These are phyloP conservation scores for Cynopterus sphinx DNA, from an alignment of 2,797 vertebrate genomes.

Conservation along the genomic window DNA sequence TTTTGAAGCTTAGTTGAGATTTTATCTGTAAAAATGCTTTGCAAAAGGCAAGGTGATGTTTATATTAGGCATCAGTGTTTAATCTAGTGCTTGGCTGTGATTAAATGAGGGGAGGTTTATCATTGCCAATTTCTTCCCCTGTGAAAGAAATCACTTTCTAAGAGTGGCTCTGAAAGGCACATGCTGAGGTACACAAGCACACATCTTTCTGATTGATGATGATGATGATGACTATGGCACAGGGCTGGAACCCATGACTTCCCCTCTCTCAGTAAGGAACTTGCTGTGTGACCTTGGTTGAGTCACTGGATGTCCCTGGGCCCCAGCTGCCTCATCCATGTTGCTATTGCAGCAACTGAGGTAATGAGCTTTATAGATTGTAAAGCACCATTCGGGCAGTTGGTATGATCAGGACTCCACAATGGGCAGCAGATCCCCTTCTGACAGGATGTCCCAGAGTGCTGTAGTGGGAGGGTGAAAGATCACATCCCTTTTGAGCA, in stretches of 20 bases:
- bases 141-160: not conserved
- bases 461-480: not conserved
- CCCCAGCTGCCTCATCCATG: not conserved
- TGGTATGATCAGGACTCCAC: not conserved
- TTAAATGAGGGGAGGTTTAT: not conserved
- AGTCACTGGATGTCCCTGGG: not conserved
- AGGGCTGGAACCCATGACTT: not conserved
- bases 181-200: not conserved
- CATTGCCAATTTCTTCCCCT: not conserved
- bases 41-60: slow-evolving; percentile 15
- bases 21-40: not conserved
- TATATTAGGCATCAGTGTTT: not conserved
- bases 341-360: not conserved
- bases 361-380: not conserved
- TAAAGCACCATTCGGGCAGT: not conserved
- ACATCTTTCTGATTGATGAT: not conserved
- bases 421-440: not conserved
- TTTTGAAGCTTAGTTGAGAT: not conserved
- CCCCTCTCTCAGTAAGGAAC: not conserved
- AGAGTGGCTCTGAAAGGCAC: not conserved
- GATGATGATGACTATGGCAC: not conserved
- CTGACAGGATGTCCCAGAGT: not conserved
- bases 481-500: not conserved
- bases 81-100: not conserved
- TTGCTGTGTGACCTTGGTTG: slow-evolving; percentile 37